Evolutionary conservation across 2,888 invertebrate genomes (phyloP).

Genomic region (Lochmaea crataegi): DNA sequence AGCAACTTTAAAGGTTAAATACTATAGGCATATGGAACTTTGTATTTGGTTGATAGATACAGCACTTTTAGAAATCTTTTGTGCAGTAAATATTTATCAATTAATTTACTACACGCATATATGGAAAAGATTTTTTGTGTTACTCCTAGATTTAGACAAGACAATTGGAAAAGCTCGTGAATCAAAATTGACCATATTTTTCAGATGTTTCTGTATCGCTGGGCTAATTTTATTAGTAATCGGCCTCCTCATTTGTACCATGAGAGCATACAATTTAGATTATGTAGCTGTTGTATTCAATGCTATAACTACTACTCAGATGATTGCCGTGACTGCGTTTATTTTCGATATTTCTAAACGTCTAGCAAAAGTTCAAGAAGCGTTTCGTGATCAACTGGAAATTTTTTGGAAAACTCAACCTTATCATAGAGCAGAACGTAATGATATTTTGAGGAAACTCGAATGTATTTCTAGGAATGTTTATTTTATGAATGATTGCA

Average conservation of each 20-base stretch:
- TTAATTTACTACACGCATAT: neutral
- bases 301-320: neutral
- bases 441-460: neutral
- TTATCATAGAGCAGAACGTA: neutral
- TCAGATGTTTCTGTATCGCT: neutral
- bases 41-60: neutral
- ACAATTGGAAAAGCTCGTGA: neutral
- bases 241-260: too few species aligned
- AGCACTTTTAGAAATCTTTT: neutral
- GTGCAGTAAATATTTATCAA: neutral
- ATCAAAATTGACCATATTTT: neutral
- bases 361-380: neutral
- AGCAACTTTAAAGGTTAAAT: neutral
- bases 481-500: neutral
- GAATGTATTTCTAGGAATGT: neutral
- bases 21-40: neutral
- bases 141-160: neutral
- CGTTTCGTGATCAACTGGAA: neutral
- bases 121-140: neutral
- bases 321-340: neutral
- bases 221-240: neutral
- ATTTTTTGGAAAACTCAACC: neutral
- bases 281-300: too few species aligned
- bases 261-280: too few species aligned
- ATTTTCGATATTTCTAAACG: neutral